Evolutionary conservation across 30 jellyfish, hydroid and myxozoan species (phyloP).

Genomic region (Morbakka virulenta): DNA sequence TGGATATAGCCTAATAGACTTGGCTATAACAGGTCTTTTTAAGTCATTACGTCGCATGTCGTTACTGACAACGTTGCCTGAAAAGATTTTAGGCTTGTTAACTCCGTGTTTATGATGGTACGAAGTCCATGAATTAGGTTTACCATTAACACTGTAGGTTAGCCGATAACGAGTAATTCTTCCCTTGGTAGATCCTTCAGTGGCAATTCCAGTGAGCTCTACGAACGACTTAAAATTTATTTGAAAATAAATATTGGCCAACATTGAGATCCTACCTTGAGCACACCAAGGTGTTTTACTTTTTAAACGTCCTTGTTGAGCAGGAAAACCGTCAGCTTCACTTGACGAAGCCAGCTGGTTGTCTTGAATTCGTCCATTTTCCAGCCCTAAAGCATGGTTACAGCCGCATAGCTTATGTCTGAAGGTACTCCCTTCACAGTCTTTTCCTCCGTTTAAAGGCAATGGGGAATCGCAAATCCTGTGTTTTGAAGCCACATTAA

Average conservation of each 20-base stretch:
- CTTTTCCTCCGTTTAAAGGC: conserved; percentile 63
- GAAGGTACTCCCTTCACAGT: conserved; percentile 39
- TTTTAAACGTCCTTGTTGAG: conserved; percentile 33
- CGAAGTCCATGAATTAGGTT: conserved; percentile 17
- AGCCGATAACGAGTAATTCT: conserved; percentile 41
- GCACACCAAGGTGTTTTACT: conserved; percentile 61
- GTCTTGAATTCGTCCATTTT: conserved; percentile 33
- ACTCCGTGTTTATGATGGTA: neutral
- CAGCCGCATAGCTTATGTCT: conserved; percentile 67
- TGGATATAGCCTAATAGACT: conserved; percentile 36
- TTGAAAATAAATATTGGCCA: conserved; percentile 27
- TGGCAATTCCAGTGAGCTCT: conserved; percentile 39
- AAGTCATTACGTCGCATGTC: neutral
- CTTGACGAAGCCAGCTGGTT: conserved; percentile 48
- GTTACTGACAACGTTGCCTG: conserved; percentile 33
- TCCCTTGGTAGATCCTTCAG: conserved; percentile 48
- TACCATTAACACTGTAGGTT: conserved; percentile 37
- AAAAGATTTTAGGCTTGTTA: neutral
- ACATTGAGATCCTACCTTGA: conserved; percentile 10
- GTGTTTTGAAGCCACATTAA: conserved; percentile 34
- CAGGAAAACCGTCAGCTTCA: conserved; percentile 1
- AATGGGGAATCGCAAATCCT: conserved; percentile 57
- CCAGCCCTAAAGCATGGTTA: conserved; percentile 60
- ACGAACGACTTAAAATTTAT: conserved; percentile 38
- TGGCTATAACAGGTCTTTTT: conserved; percentile 35